Conservation (phyloP, 2,113 vertebrate genomes). For the Malurus cyaneus region DNA sequence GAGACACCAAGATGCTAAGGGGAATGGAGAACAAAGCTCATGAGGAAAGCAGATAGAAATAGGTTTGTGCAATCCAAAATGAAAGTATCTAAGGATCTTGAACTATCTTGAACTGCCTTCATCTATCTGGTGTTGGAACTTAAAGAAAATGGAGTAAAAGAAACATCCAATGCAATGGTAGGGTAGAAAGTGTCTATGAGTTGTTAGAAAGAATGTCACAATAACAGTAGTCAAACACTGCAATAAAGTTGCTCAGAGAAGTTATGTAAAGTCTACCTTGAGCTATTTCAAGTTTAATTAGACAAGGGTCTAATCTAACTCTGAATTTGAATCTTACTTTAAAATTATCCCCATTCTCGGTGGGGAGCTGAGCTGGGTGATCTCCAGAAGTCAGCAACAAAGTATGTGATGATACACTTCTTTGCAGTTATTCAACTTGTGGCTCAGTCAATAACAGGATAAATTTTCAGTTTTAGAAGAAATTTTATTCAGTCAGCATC, state of each 20-base stretch:
- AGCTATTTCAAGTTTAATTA: not conserved
- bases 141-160: not conserved
- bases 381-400: not conserved
- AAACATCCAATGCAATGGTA: not conserved
- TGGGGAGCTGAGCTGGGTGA: not conserved
- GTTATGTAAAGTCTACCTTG: not conserved
- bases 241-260: not conserved
- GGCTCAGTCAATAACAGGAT: not conserved
- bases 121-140: not conserved
- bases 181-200: not conserved
- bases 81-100: not conserved
- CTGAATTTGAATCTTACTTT: not conserved
- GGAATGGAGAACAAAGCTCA: not conserved
- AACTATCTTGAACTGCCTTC: not conserved
- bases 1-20: not conserved
- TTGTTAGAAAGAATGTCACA: not conserved
- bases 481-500: not conserved
- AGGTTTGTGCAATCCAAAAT: not conserved
- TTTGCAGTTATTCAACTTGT: not conserved
- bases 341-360: not conserved
- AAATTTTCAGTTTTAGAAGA: not conserved
- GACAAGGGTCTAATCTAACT: not conserved
- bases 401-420: not conserved
- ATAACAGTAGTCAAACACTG: not conserved
- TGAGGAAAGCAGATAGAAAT: not conserved